Base-by-base conservation (phyloP, 2,113 vertebrate species). In the Apodemus speciosus region DNA sequence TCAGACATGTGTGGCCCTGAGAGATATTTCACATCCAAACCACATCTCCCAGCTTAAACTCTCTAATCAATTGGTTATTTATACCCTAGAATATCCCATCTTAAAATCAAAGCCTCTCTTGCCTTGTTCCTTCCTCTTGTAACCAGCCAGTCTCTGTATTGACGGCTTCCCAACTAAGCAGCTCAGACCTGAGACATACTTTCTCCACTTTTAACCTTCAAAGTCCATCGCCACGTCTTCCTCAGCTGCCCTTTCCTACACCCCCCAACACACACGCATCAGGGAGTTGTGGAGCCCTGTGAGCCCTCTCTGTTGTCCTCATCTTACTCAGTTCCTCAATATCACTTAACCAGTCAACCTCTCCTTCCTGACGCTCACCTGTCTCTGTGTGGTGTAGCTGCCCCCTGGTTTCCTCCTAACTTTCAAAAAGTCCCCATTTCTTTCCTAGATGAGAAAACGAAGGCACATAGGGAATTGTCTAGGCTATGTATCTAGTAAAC, bases 371-470 rank as follows among this genome's bases (percentile, higher is more conserved):
- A 80, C 53, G 23, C 9, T 80, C 27, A 68, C 51, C 62, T 62
- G 60, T 76, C 86, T 72, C 32, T 7, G 7, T 49, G 43, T 40
- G 23, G 43, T 1, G 10, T 88, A 40, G 58, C 62, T 72, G 35
- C 84, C n/a, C 49, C 62, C 21, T 56, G 6, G 1, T n/a, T 89
- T 87, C 25, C 64, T 81, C 53, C 81, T 69, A 69, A 85, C 9
- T 64, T 64, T 86, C 93, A 75, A 62, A 91, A 77, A 18, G 79
- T 69, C 21, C 86, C 38, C 66, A 49, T 75, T 77, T 79, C 88
- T 91, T 94, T 89, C 11, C 30, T n/a, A 85, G 68, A 77, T 30
- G n/a, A 69, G 49, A 89, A 94, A 92, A 89, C 16, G 35, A 90
- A 89, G 53, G 49, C 56, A 68, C n/a, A 21, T 1, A 77, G 35